These are phyloP conservation scores for Panzeria rudis DNA, from an alignment of 2,888 invertebrate genomes.

Conservation along the genomic window DNA sequence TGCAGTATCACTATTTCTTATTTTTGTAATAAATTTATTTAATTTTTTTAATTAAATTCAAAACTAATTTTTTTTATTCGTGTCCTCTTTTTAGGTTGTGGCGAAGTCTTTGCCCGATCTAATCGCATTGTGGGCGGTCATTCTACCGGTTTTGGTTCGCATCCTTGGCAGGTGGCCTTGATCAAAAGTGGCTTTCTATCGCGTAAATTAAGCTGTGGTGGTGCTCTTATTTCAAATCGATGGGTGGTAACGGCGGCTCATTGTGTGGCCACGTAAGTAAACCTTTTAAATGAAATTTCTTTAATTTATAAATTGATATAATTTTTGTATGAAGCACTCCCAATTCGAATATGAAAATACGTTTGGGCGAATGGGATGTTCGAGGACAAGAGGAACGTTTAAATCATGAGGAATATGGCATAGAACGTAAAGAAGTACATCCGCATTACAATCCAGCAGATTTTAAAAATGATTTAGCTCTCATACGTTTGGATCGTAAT, in stretches of 20 bases:
- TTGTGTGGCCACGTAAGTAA: slow-evolving; percentile 92
- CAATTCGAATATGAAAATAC: slow-evolving; percentile 93
- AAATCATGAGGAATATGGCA: slow-evolving; percentile 93
- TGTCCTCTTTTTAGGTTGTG: slow-evolving; percentile 89
- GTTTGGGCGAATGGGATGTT: slow-evolving; percentile 97
- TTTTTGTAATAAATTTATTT: neutral
- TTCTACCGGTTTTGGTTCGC: slow-evolving; percentile 94
- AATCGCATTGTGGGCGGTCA: slow-evolving; percentile 97
- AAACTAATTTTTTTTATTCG: slow-evolving; percentile 42
- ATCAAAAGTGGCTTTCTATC: slow-evolving; percentile 95
- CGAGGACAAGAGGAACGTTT: slow-evolving; percentile 92
- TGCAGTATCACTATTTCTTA: slow-evolving; percentile 14
- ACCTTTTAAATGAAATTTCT: neutral
- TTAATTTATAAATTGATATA: slow-evolving; percentile 20
- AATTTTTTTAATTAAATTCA: neutral
- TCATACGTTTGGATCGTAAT: slow-evolving; percentile 91
- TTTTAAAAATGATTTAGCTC: slow-evolving; percentile 94
- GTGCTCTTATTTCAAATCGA: slow-evolving; percentile 93
- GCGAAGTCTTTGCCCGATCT: slow-evolving; percentile 93
- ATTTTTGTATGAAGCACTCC: slow-evolving; percentile 87
- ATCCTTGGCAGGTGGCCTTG: slow-evolving; percentile 97
- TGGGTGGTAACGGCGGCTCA: slow-evolving; percentile 97
- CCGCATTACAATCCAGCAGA: slow-evolving; percentile 95
- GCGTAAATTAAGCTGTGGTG: slow-evolving; percentile 95
- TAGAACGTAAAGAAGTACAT: slow-evolving; percentile 95